A percentile compares a stretch with the other conserved stretches of the same genome.
Conservation (phyloP, 2,888 invertebrate genomes). For the Stenolophus ochropezus region DNA sequence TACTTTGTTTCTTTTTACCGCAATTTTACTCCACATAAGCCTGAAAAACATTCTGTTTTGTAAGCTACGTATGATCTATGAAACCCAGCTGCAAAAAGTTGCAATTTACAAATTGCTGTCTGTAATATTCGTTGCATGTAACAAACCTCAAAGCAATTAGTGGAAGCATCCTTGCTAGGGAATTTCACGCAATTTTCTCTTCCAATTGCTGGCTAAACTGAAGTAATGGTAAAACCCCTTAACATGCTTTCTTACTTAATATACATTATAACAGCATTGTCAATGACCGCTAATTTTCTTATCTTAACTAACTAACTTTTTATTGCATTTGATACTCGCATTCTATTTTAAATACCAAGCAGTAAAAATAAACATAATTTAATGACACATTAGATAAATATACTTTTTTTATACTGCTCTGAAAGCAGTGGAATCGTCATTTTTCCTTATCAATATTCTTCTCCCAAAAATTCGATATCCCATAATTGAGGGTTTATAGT, state of each 20-base stretch:
- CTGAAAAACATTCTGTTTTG: background rate
- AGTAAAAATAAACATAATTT: no score
- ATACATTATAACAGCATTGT: background rate
- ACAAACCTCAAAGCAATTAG: conserved; percentile 28
- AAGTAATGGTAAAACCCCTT: background rate
- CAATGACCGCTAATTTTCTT: no score
- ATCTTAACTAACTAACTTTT: no score
- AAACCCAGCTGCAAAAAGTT: conserved; percentile 34
- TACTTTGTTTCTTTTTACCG: background rate
- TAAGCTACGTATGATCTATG: conserved; percentile 37
- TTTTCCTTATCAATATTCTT: no score
- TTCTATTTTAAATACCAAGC: no score
- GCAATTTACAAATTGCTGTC: conserved; percentile 47
- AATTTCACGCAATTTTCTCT: background rate
- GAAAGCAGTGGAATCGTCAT: no score
- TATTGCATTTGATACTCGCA: no score
- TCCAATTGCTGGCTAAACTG: background rate
- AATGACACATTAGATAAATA: no score
- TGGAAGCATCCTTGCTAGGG: conserved; percentile 14
- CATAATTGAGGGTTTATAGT: no score
- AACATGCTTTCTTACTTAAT: background rate
- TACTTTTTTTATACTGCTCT: no score
- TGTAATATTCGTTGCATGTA: conserved; percentile 35
- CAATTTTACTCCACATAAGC: conserved; percentile 1
- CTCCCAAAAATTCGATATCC: no score